Evolutionary conservation across 2,797 vertebrate species (phyloP).

Genomic region (Buceros bicornis): DNA sequence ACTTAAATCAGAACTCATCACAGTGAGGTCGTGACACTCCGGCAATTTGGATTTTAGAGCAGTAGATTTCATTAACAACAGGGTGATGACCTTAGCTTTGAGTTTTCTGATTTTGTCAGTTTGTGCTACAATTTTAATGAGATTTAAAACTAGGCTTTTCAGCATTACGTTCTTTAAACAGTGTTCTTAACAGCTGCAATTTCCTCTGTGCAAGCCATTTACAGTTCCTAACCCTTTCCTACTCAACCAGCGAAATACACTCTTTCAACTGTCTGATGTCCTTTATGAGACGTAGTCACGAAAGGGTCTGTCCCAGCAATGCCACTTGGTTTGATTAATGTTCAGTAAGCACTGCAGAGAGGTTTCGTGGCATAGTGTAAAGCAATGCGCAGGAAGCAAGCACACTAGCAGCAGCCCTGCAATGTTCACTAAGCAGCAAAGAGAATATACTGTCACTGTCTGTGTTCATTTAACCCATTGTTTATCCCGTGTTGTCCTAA

Average conservation of each 20-base stretch:
- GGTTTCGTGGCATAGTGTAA: not conserved
- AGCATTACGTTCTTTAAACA: not conserved
- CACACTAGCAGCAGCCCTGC: not conserved
- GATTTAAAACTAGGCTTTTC: constrained; percentile 5
- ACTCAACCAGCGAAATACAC: not conserved
- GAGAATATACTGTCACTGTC: not conserved
- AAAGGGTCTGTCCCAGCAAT: not conserved
- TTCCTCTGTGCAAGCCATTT: constrained; percentile 6
- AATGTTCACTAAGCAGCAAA: not conserved
- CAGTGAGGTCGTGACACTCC: not conserved
- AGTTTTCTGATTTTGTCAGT: constrained; percentile 23
- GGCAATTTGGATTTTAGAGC: not conserved
- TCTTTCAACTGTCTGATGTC: not conserved
- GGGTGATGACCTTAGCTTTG: not conserved
- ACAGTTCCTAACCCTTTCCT: not conserved
- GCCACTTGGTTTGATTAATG: not conserved
- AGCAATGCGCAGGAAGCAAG: not conserved
- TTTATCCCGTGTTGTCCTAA: not conserved
- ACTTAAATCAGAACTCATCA: constrained; percentile 22
- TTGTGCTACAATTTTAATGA: constrained; percentile 37
- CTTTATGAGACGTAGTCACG: not conserved
- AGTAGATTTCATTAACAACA: constrained; percentile 17
- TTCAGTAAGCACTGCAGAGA: not conserved
- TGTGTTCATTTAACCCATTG: not conserved
- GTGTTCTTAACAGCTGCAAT: not conserved